Base-by-base conservation (phyloP, 92 coral and sea anemone species). In the Galaxea fascicularis region DNA sequence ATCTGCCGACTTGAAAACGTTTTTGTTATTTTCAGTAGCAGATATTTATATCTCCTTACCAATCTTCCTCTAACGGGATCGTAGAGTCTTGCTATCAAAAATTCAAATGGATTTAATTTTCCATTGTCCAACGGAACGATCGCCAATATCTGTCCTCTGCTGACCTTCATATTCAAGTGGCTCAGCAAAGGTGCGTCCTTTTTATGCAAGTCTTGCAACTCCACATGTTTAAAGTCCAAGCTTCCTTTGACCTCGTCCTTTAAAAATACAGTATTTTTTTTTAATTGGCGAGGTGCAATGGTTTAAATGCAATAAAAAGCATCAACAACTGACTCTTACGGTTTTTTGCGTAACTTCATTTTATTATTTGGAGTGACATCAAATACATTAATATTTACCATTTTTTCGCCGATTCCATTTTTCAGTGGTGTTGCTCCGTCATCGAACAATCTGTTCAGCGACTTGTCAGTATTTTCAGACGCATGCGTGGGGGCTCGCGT, bases 401-500 rank as follows among this genome's bases (percentile, higher is more conserved):
- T 66, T 31, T 93, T 86, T 5, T 95, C 98, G 14, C 85, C 86
- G 9, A 84, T 65, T 66, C 77, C 90, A 27, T 86, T 86, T 86
- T 93, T 78, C 21, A 56, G 54, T 62, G 16, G 9, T 29, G 72
- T 65, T 52, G 74, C 45, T 26, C 77, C 45, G 44, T 86, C 80
- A 3, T 91, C 95, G 18, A 89, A 83, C 47, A 91, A 73, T 58
- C 90, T 88, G 62, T 91, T 92, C 71, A 92, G 63, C 8, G 98
- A 86, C 0, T 90, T 90, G 17, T 88, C 91, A 18, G 88, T 70
- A 27, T 88, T 79, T 60, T 79, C 86, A 20, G 91, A 59, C 68
- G 88, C 90, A 25, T 90, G 97, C 16, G 93, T 80, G 53, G 97
- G 94, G 15, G 90, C 95, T 12, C 92, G 98, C 1, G 96, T 65